Evolutionary conservation across 2,113 vertebrate species (phyloP), one percentile per base, ranked within the genome.

Genomic region (Pionites leucogaster): DNA sequence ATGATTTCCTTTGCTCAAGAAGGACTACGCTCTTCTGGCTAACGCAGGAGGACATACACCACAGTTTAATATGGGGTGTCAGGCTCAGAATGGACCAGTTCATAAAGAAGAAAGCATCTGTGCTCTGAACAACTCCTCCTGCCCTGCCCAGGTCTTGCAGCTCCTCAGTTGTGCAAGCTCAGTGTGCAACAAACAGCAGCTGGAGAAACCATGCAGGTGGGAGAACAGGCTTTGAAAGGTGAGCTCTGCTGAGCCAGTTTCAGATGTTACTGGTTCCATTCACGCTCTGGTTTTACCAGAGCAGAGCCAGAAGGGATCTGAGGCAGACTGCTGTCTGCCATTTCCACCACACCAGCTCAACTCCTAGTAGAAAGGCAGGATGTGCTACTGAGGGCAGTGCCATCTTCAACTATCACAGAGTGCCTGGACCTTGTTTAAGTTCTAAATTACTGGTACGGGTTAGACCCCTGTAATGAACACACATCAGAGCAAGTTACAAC

Each of bases 1-100:
- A 76, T 90, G 35, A 41, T 80, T 94, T 90, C 79, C 82, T 95
- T 90, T 64, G 57, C 91, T 83, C 47, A 47, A 87, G 86, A 49
- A 49, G 77, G 44, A 72, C 39, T 33, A 52, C 2, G 33, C 35
- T 76, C 60, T 47, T 62, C 76, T 77, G 85, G 39, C 8, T 42
- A 19, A 79, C 5, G 81, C 62, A 77, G 85, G 18, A 76, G 83
- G 59, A 77, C 37, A 11, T 2, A 23, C 28, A 64, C 20, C 19
- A 42, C 5, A 14, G 69, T 42, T 87, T 75, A 57, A 76, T 3
- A 27, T 7, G 29, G 78, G 78, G 47, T 41, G 62, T 3, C 52
- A 25, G 72, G 69, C 28, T 85, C 50, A 76, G 67, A 42, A 13
- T 28, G 74, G 74, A 29, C 44, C 87, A 67, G 46, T 31, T 27